Percentiles rank a stretch among this genome's conserved stretches.
Conservation (phyloP, 2,797 vertebrate genomes). For the Phoebastria nigripes region DNA sequence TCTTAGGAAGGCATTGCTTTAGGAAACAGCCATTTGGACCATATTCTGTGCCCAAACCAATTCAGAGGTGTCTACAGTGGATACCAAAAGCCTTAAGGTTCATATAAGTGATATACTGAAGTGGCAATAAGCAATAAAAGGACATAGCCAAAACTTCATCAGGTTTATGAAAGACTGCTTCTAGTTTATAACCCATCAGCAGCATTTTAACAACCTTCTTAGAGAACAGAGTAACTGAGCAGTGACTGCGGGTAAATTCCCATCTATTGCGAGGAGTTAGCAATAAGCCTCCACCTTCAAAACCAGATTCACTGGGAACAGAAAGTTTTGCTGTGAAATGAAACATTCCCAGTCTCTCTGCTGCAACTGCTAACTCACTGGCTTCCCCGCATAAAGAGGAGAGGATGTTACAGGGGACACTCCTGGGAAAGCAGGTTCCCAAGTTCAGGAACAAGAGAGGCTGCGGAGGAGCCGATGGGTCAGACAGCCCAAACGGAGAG, state of each 20-base stretch:
- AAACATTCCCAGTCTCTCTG: background rate
- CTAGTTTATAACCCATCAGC: background rate
- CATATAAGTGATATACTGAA: background rate
- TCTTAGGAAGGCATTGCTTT: background rate
- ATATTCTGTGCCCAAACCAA: background rate
- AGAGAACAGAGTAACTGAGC: background rate
- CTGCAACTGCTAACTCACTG: background rate
- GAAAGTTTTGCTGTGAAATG: background rate
- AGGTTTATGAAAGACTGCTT: background rate
- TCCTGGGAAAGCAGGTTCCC: background rate
- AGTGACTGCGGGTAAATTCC: background rate
- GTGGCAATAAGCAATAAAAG: background rate
- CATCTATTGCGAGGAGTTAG: background rate
- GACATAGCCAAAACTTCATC: background rate
- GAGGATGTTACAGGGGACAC: background rate
- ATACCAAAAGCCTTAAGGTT: background rate
- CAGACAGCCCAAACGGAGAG: background rate
- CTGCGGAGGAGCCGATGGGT: rapidly evolving
- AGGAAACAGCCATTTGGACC: background rate
- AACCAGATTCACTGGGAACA: background rate
- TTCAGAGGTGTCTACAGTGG: background rate
- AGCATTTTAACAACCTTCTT: background rate
- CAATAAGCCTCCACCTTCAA: background rate
- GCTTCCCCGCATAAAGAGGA: background rate
- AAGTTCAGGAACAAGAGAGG: background rate